A percentile compares a stretch with the other conserved stretches of the same genome.
phyloP scores from a whole-genome alignment of 2,888 invertebrate genomes.

The Hylaea fasciaria region DNA sequence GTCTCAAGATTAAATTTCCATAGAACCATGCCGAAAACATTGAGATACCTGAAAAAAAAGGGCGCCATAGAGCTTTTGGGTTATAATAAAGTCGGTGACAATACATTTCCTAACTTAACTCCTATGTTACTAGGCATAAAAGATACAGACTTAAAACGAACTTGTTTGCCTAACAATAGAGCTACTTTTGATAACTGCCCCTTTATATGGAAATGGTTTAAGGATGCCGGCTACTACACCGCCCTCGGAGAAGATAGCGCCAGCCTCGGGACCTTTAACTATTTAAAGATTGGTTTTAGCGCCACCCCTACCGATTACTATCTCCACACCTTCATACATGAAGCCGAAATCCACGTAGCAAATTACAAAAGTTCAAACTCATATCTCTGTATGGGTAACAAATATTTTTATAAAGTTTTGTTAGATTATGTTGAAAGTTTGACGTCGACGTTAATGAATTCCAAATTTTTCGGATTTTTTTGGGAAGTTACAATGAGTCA shows the following conservation, averaged over 20 bases:
- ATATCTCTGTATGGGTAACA: slow-evolving; percentile 88
- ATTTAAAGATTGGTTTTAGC: slow-evolving; percentile 89
- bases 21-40: slow-evolving; percentile 92
- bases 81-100: slow-evolving; percentile 97
- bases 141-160: slow-evolving; percentile 86
- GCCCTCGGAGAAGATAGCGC: slow-evolving; percentile 94
- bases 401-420: slow-evolving; percentile 88
- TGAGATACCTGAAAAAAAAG: slow-evolving; percentile 85
- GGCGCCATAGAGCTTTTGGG: slow-evolving; percentile 92
- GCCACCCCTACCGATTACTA: slow-evolving; percentile 94
- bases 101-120: slow-evolving; percentile 95
- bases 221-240: slow-evolving; percentile 89
- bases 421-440: slow-evolving; percentile 89
- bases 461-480: slow-evolving; percentile 91
- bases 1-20: slow-evolving; percentile 94
- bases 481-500: slow-evolving; percentile 94
- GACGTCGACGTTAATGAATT: slow-evolving; percentile 82
- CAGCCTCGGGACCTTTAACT: slow-evolving; percentile 92
- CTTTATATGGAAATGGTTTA: slow-evolving; percentile 93
- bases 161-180: slow-evolving; percentile 86
- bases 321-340: slow-evolving; percentile 89
- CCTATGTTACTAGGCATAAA: slow-evolving; percentile 91
- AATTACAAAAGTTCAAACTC: slow-evolving; percentile 87
- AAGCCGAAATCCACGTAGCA: slow-evolving; percentile 88
- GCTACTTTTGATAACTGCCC: slow-evolving; percentile 91